Percentiles rank a stretch among this genome's conserved stretches.
Evolutionary conservation across 2,113 vertebrate genomes (phyloP).

Genomic region (Malurus cyaneus): DNA sequence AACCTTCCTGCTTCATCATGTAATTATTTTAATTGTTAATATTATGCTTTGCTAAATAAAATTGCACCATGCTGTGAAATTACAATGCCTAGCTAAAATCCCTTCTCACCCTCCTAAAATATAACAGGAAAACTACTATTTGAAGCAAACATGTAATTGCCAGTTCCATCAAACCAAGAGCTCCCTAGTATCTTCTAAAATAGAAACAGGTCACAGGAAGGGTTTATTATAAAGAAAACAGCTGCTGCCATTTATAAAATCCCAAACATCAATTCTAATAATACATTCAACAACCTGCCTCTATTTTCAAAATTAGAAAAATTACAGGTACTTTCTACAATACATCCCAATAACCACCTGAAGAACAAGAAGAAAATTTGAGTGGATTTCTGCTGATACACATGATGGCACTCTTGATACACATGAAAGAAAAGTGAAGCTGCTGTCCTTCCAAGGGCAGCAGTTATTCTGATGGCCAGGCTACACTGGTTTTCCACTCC

Average conservation of each 20-base stretch:
- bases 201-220: neutral
- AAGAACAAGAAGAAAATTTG: neutral
- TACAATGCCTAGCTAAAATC: neutral
- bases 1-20: neutral
- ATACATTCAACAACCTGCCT: neutral
- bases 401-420: accelerated
- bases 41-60: constrained; percentile 16
- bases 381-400: neutral
- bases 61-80: neutral
- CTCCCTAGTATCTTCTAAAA: neutral
- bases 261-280: neutral
- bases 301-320: neutral
- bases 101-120: constrained; percentile 9
- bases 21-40: constrained; percentile 18
- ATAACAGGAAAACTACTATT: neutral
- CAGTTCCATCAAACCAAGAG: neutral
- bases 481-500: neutral
- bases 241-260: neutral
- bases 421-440: neutral
- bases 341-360: neutral
- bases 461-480: neutral
- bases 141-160: neutral
- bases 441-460: neutral
- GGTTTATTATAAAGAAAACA: neutral
- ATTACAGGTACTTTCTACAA: neutral